Conservation (phyloP, 2,797 vertebrate species). For the Champsocephalus gunnari region DNA sequence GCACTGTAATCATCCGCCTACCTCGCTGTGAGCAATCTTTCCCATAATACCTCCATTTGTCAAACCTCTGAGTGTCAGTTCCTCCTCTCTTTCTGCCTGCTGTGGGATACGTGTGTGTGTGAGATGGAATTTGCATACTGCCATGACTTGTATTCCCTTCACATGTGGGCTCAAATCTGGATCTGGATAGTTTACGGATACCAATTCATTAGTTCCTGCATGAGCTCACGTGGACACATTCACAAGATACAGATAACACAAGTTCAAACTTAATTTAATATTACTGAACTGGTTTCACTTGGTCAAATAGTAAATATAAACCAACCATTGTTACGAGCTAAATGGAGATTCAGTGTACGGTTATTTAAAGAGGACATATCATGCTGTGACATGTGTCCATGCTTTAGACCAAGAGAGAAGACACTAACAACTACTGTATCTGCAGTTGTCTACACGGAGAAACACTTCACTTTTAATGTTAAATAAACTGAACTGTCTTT, state of each 20-base stretch:
- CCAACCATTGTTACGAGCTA: no score
- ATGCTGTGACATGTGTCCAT: no score
- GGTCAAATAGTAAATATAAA: background rate
- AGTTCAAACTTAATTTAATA: background rate
- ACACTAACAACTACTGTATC: no score
- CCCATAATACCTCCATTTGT: slow-evolving; percentile 59
- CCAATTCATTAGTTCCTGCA: background rate
- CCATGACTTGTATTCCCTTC: no score
- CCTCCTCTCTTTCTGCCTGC: slow-evolving; percentile 20
- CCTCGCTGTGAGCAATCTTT: slow-evolving; percentile 44
- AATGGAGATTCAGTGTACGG: no score
- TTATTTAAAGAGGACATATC: no score
- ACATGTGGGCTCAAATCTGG: no score
- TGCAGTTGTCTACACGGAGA: no score
- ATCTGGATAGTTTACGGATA: background rate
- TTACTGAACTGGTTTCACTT: background rate
- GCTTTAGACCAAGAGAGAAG: no score
- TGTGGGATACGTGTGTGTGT: slow-evolving; percentile 8
- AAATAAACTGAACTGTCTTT: no score
- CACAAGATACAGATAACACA: background rate
- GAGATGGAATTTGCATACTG: background rate
- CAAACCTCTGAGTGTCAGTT: slow-evolving; percentile 52
- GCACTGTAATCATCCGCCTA: slow-evolving; percentile 54
- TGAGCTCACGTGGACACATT: background rate
- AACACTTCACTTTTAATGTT: no score